A percentile compares a stretch with the other conserved stretches of the same genome.
phyloP scores from a whole-genome alignment of 1,140 invertebrate species.

The Branchinecta lynchi region DNA sequence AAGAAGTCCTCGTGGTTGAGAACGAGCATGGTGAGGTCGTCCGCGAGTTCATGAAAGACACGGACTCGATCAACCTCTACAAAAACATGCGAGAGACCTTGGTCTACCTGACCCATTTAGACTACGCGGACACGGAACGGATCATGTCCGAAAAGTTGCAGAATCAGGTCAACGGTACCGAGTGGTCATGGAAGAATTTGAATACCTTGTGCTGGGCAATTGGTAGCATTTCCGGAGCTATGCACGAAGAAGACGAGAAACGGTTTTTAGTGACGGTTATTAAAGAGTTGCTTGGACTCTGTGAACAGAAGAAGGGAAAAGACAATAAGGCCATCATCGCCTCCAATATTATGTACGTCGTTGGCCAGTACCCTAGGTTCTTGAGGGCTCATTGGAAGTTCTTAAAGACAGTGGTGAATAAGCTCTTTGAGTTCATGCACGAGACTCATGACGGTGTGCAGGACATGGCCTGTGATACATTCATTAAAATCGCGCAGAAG shows the following conservation, averaged over 20 bases:
- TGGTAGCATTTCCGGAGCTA: constrained; percentile 96
- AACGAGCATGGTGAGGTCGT: constrained; percentile 99
- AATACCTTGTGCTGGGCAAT: constrained; percentile 99
- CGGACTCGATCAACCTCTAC: constrained; percentile 97
- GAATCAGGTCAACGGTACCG: constrained; percentile 95
- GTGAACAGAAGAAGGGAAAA: constrained; percentile 98
- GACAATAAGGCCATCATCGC: constrained; percentile 99
- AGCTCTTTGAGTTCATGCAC: constrained; percentile 99
- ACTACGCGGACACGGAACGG: constrained; percentile 90
- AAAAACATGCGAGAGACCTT: constrained; percentile 99
- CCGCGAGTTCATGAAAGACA: constrained; percentile 99
- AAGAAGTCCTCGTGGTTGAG: constrained; percentile 99
- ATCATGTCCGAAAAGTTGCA: constrained; percentile 99
- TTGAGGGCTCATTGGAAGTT: constrained; percentile 99
- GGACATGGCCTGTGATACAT: constrained; percentile 99
- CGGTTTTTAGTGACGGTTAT: constrained; percentile 98
- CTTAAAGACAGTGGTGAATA: constrained; percentile 99
- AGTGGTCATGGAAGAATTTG: constrained; percentile 99
- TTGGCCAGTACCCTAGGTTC: constrained; percentile 98
- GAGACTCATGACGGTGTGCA: constrained; percentile 99
- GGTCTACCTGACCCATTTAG: constrained; percentile 96
- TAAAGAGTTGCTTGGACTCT: constrained; percentile 92
- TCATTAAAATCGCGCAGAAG: constrained; percentile 99
- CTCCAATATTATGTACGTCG: constrained; percentile 99
- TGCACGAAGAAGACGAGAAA: constrained; percentile 99